Evolutionary conservation across 1,140 invertebrate species (phyloP), one percentile per base, ranked within the genome.

Genomic region (Ectropis grisescens): DNA sequence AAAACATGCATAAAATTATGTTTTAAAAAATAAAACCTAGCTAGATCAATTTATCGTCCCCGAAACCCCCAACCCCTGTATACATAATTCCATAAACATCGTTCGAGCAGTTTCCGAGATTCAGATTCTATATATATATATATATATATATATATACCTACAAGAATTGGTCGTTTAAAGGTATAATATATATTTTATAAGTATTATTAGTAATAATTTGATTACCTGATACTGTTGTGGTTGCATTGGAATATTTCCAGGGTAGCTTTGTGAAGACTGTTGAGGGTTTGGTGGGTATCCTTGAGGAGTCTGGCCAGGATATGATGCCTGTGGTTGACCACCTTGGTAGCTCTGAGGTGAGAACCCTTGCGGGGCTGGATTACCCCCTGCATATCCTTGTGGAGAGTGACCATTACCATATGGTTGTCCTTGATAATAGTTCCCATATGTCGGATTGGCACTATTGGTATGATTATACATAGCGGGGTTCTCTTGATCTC

Each of bases 341-440:
- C 72, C 74, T 9, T 68, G 57, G 49, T 79, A 72, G 23, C 45
- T 78, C 43, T 72, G 82, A 41, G 65, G 70, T 23, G 58, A 62
- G 54, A 75, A 82, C 24, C 72, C 83, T 57, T 82, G 83, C 12
- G 79, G 81, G n/a, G 68, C 66, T n/a, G 57, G 30, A 29, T 64
- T 71, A 19, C 65, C 55, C 2, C 16, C 16, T 7, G 57, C 69
- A 64, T 71, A 81, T n/a, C 49, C 54, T 46, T 81, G 76, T n/a
- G 76, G 76, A 5, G 74, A 61, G 41, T 76, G 76, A 13, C 69
- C 74, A 60, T 80, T 76, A n/a, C 74, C 78, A 58, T 78, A 78
- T 13, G 79, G 75, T 36, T 85, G 83, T 24, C 86, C 86, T 32
- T 87, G 86, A 37, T 87, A 87, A 43, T 87, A 88, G 29, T 85